Evolutionary conservation across 2,797 vertebrate species (phyloP).

Genomic region (Rhynchotus rufescens): DNA sequence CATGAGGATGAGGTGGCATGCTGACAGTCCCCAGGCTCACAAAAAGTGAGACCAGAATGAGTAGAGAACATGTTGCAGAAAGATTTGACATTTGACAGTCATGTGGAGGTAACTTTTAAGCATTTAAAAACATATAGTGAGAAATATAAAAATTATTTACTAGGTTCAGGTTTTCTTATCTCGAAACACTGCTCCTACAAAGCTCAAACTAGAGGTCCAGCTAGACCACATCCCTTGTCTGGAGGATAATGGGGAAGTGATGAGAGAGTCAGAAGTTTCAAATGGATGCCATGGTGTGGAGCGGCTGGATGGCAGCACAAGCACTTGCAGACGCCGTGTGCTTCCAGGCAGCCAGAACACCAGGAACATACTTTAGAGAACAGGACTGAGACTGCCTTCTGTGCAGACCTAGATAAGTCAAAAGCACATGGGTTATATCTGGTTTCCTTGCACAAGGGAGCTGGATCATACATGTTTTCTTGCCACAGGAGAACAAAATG

Average conservation of each 20-base stretch:
- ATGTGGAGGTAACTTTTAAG: background rate
- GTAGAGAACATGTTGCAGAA: background rate
- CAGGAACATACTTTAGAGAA: background rate
- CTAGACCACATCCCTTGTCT: background rate
- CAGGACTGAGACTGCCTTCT: background rate
- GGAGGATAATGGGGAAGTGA: background rate
- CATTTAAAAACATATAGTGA: background rate
- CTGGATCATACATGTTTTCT: background rate
- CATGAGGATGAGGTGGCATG: background rate
- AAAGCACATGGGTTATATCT: background rate
- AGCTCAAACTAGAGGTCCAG: background rate
- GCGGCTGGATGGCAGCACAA: rapidly evolving
- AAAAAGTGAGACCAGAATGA: background rate
- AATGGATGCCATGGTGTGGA: background rate
- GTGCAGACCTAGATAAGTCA: background rate
- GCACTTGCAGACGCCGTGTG: rapidly evolving
- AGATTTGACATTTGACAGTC: background rate
- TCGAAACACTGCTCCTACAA: background rate
- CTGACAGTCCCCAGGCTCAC: background rate
- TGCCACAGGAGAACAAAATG: background rate
- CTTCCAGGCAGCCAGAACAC: background rate
- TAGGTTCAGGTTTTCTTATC: background rate
- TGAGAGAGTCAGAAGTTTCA: rapidly evolving
- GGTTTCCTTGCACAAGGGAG: background rate
- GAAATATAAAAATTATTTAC: background rate